Percentiles rank a stretch among this genome's conserved stretches.
Evolutionary conservation across 2,797 vertebrate genomes (phyloP).

Genomic region (Melanotaenia boesemani): DNA sequence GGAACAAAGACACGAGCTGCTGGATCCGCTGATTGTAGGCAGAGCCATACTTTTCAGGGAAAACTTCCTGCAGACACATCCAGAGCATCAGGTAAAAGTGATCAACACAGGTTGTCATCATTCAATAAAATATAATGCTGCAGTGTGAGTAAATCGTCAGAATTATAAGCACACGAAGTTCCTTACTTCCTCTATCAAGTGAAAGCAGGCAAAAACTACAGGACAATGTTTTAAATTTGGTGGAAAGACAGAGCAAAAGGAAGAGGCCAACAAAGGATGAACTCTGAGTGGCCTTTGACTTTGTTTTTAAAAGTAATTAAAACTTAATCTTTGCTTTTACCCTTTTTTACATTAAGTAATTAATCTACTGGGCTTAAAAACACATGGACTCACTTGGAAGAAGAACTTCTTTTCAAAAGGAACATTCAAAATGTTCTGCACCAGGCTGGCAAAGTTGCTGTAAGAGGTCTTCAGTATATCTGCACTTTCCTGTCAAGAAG

Average conservation of each 20-base stretch:
- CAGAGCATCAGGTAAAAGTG: conserved; percentile 14
- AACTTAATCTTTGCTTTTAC: not conserved
- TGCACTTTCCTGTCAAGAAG: conserved; percentile 40
- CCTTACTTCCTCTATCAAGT: not conserved
- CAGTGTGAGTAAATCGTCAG: not conserved
- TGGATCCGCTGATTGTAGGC: conserved; percentile 60
- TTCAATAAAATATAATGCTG: not conserved
- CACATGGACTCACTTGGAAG: conserved; percentile 62
- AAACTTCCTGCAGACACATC: conserved; percentile 62
- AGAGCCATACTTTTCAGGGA: conserved; percentile 63
- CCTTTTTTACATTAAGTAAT: not conserved
- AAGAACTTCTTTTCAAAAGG: conserved; percentile 71
- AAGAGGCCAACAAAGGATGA: not conserved
- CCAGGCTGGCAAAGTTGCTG: conserved; percentile 67
- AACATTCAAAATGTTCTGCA: conserved; percentile 66
- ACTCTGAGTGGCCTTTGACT: not conserved
- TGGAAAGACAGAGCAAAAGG: not conserved
- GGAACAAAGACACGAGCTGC: conserved; percentile 64
- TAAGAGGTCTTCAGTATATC: conserved; percentile 66
- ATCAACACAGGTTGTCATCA: not conserved
- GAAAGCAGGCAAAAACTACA: not conserved
- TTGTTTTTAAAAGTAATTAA: not conserved
- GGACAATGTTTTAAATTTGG: not conserved
- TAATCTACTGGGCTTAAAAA: not conserved
- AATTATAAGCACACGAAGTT: not conserved